A percentile compares a stretch with the other conserved stretches of the same genome.
Conservation (phyloP, 2,888 invertebrate genomes). For the Machimus atricapillus region DNA sequence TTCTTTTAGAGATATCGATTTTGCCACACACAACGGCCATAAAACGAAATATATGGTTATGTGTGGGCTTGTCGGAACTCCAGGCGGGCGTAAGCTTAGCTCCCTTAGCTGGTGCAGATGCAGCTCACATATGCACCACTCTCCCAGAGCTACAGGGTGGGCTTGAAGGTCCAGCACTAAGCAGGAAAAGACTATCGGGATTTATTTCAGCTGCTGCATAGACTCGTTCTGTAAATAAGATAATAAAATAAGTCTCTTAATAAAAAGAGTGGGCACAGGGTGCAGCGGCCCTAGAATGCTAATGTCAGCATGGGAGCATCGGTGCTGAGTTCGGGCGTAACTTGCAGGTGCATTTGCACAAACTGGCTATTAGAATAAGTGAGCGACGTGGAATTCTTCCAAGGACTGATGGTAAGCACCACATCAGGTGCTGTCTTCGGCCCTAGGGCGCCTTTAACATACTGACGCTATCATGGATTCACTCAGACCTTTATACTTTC, state of each 20-base stretch:
- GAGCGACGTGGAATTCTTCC: background rate
- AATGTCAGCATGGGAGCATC: conserved; percentile 32
- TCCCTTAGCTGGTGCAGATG: background rate
- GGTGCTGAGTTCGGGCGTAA: conserved; percentile 14
- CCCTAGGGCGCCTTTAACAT: background rate
- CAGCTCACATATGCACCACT: conserved; percentile 17
- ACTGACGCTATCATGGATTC: background rate
- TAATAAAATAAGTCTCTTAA: conserved; percentile 46
- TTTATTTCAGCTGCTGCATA: conserved; percentile 41
- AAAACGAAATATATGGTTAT: conserved; percentile 41
- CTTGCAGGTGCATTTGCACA: conserved; percentile 12
- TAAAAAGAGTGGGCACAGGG: conserved; percentile 28
- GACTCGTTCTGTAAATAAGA: conserved; percentile 42
- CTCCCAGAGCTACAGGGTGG: background rate
- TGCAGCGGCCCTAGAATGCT: conserved; percentile 19
- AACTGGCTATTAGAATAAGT: background rate
- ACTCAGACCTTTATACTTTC: background rate
- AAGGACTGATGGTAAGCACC: background rate
- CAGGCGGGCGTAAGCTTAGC: background rate
- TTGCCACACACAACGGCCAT: conserved; percentile 41
- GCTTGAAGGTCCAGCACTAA: background rate
- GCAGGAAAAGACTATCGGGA: conserved; percentile 38
- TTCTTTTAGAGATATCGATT: conserved; percentile 45
- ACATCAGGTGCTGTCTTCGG: background rate
- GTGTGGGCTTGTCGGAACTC: conserved; percentile 36